Evolutionary conservation across 1,140 invertebrate species (phyloP), one percentile per base, ranked within the genome.

Genomic region (Antheraea mylitta): DNA sequence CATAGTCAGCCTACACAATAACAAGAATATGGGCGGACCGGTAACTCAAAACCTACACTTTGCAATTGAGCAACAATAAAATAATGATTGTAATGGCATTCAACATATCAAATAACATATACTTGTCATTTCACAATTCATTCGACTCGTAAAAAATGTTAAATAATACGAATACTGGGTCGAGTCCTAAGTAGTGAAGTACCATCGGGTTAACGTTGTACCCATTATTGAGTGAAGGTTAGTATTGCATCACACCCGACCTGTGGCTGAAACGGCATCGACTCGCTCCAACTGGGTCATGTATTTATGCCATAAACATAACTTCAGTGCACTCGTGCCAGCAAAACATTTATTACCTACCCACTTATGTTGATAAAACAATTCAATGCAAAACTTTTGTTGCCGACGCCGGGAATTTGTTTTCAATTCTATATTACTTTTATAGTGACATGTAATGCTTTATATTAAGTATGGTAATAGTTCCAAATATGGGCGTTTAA

Each of bases 231-330:
- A 70, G 70, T 73, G 69, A 81, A 77, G 78, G 77, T 67, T 77
- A 66, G 42, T 65, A 74, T 86, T 87, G 77, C 87, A 82, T 83
- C 85, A 88, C 85, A 88, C 71, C 68, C 60, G 66, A 68, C 70
- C 74, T 69, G 77, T 77, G 66, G 72, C 77, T 83, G 76, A 86
- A 83, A 80, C 79, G 76, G 76, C 70, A 71, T 65, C 67, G 64
- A 68, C 74, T 79, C 73, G 75, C 72, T 85, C 74, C 83, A 91
- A 87, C 69, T 91, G 76, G 87, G 87, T 87, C 87, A 87, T 82
- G 81, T 84, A 84, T 80, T 76, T 74, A 75, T 80, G 75, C 78
- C 75, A 80, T 88, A 85, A 85, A 84, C 81, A 82, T 82, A 73
- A 78, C 64, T 78, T 82, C 74, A 75, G 72, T n/a, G 13, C 61